Conservation (phyloP, 2,113 vertebrate species). For the Menura novaehollandiae region DNA sequence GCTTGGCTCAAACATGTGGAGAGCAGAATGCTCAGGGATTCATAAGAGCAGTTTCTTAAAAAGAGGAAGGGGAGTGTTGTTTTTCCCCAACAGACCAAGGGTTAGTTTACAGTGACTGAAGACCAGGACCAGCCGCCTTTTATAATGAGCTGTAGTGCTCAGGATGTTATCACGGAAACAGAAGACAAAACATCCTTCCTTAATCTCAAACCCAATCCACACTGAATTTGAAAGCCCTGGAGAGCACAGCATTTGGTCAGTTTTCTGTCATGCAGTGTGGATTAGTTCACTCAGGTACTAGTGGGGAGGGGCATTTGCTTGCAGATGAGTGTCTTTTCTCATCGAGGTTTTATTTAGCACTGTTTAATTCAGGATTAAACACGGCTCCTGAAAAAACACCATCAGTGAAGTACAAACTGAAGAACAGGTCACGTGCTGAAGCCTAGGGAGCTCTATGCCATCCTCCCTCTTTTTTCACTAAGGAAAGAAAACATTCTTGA, state of each 20-base stretch:
- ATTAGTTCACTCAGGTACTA: not conserved
- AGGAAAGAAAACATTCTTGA: not conserved
- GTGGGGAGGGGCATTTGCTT: not conserved
- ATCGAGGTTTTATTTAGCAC: not conserved
- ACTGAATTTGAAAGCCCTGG: not conserved
- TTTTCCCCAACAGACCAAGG: not conserved
- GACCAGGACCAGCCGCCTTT: not conserved
- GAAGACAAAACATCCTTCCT: constrained; percentile 69
- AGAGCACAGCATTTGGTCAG: not conserved
- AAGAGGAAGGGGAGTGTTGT: constrained; percentile 39
- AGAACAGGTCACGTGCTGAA: not conserved
- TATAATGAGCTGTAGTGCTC: not conserved
- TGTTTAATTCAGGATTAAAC: not conserved
- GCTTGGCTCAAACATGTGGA: not conserved
- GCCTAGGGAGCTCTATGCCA: not conserved
- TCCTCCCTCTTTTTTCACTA: not conserved
- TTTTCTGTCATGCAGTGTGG: not conserved
- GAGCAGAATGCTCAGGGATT: not conserved
- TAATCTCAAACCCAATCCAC: constrained; percentile 15
- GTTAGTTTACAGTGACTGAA: constrained; percentile 6
- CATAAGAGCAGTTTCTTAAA: not conserved
- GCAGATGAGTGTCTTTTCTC: not conserved
- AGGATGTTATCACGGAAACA: constrained; percentile 65
- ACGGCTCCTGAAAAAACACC: not conserved
- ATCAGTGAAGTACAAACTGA: not conserved